A percentile compares a stretch with the other conserved stretches of the same genome.
phyloP scores from a whole-genome alignment of 2,888 invertebrate species.

The Plagodis pulveraria region DNA sequence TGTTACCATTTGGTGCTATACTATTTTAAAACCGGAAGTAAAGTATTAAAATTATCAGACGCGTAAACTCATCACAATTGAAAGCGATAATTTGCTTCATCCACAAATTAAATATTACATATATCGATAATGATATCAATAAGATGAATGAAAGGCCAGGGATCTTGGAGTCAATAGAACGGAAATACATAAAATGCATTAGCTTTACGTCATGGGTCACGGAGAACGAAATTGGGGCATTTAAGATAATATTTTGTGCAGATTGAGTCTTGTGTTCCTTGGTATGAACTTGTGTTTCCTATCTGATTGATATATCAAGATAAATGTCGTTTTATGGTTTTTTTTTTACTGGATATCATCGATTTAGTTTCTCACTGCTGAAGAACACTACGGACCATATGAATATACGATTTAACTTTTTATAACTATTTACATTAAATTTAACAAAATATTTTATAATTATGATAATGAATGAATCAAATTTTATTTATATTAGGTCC shows the following conservation, averaged over 20 bases:
- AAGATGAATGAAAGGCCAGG: conserved; percentile 41
- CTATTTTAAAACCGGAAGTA: conserved; percentile 10
- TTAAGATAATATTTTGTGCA: conserved; percentile 23
- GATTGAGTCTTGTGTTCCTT: background rate
- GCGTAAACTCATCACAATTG: background rate
- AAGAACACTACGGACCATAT: too few relatives aligned
- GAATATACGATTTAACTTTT: too few relatives aligned
- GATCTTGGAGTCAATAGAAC: conserved; percentile 65
- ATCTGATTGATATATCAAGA: too few relatives aligned
- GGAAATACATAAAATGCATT: conserved; percentile 53
- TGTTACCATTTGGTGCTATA: too few relatives aligned
- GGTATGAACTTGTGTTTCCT: too few relatives aligned
- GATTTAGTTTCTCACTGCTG: too few relatives aligned
- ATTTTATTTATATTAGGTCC: too few relatives aligned
- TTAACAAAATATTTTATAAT: too few relatives aligned
- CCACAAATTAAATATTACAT: conserved; percentile 7
- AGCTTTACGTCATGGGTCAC: conserved; percentile 27
- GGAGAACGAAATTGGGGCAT: conserved; percentile 30
- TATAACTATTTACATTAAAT: too few relatives aligned
- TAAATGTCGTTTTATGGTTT: too few relatives aligned
- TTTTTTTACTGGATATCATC: too few relatives aligned
- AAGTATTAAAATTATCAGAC: conserved; percentile 4
- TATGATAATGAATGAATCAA: too few relatives aligned
- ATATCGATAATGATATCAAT: conserved; percentile 5
- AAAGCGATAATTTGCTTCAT: conserved; percentile 3